Percentiles rank a stretch among this genome's conserved stretches.
phyloP scores from a whole-genome alignment of 1,140 invertebrate genomes.

The Drosophila athabasca region DNA sequence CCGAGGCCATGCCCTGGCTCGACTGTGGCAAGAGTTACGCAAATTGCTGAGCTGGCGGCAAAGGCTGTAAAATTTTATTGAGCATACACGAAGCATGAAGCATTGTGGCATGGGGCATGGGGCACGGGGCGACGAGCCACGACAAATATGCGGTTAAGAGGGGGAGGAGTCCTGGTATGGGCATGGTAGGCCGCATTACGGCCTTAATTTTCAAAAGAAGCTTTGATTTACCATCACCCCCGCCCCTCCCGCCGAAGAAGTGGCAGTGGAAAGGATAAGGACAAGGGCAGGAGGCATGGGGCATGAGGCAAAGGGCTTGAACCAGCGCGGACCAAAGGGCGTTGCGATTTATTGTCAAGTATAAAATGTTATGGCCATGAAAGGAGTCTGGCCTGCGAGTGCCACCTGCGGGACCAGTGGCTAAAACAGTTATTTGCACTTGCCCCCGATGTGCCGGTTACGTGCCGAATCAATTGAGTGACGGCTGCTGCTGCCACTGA shows the following conservation, averaged over 20 bases:
- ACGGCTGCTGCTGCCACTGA: conserved; percentile 20
- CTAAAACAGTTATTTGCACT: conserved; percentile 81
- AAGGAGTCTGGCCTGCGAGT: neutral
- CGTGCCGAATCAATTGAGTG: conserved; percentile 77
- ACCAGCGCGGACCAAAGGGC: conserved; percentile 29
- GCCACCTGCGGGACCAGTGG: conserved; percentile 32
- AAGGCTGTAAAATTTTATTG: conserved; percentile 81
- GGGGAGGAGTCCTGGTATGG: neutral
- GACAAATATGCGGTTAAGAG: conserved; percentile 65
- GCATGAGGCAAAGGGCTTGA: neutral
- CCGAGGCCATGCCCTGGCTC: no score
- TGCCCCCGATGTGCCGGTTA: conserved; percentile 52
- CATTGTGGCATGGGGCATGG: neutral
- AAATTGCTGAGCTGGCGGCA: conserved; percentile 81
- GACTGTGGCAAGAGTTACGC: conserved; percentile 61
- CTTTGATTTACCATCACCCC: conserved; percentile 59
- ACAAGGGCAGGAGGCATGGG: no score
- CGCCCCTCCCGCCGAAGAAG: no score
- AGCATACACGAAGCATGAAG: conserved; percentile 44
- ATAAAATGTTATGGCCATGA: conserved; percentile 74
- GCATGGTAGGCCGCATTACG: conserved; percentile 44
- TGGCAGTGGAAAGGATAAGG: no score
- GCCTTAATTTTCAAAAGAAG: conserved; percentile 69
- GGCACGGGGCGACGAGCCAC: conserved; percentile 42
- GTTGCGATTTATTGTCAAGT: conserved; percentile 72